Base-by-base conservation (phyloP, 2,797 vertebrate species). In the Acipenser ruthenus region DNA sequence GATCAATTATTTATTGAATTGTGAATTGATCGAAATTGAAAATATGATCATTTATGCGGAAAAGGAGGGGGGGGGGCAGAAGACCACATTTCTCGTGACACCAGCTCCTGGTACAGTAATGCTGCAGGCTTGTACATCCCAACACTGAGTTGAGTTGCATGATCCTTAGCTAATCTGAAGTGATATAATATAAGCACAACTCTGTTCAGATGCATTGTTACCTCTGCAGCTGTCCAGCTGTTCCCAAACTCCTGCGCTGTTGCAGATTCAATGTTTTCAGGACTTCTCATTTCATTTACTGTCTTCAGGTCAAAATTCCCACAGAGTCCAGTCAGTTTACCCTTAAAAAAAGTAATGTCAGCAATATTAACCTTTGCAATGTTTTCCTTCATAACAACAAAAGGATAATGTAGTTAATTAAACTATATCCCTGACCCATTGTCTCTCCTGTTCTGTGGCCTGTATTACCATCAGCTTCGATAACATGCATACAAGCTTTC, bases 221-320 rank as follows among this genome's bases (percentile, higher is more conserved):
- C 96, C 91, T 96, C 90, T 1, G 84, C 79, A 65, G 90, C 87
- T 1, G 90, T 91, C 96, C 96, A 99, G 73, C 95, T 97, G 84
- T 87, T 95, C 50, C 96, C 96, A 78, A 98, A 99, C 73, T 98
- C 95, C 82, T 97, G 96, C 0, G 94, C 78, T 8, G 94, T 99
- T 0, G 89, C 82, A 51, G 94, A 79, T 63, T 98, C 94, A 8
- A 97, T 93, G 81, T 95, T 93, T 73, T 98, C 96, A 0, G 96
- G 95, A 6, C 93, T 94, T 73, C 88, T 90, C 93, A 98, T 92
- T 84, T 99, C 96, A 69, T 97, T 97, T 70, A 92, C 78, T 0
- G 96, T 99, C 85, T 95, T 98, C 76, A 91, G 80, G 80, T 99
- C 96, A 73, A 96, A 98, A 85, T 99, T 98, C 49, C 96, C 96